phyloP scores from a whole-genome alignment of 1,140 invertebrate species.

The Scaptomyza pallida region DNA sequence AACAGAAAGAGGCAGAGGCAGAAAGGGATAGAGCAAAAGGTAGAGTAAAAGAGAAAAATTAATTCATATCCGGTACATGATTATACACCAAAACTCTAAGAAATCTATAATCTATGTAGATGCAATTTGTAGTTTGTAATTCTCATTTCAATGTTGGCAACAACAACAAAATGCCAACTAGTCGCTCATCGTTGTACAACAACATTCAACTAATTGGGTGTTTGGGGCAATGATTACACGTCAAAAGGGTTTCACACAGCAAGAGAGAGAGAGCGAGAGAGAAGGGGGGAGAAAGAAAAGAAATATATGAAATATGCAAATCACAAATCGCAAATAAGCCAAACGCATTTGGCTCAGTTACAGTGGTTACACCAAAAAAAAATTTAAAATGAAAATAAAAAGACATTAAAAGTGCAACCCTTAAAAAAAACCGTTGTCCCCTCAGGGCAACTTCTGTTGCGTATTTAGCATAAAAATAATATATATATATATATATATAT shows the following conservation, averaged over 20 bases:
- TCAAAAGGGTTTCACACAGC: conserved; percentile 24
- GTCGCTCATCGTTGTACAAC: background rate
- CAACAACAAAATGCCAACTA: background rate
- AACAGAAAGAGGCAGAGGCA: too few species aligned
- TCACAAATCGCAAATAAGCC: conserved; percentile 70
- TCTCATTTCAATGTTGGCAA: conserved; percentile 52
- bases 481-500: conserved; percentile 21
- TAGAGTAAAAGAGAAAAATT: conserved; percentile 56
- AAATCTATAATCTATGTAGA: conserved; percentile 62
- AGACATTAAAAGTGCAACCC: conserved; percentile 55
- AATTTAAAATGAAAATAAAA: conserved; percentile 34
- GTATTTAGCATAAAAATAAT: conserved; percentile 42
- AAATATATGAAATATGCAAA: conserved; percentile 53
- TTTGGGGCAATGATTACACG: conserved; percentile 33
- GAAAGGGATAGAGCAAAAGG: background rate
- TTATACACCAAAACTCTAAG: conserved; percentile 80
- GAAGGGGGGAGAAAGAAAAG: conserved; percentile 11
- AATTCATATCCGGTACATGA: conserved; percentile 80
- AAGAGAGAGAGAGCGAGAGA: background rate
- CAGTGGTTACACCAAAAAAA: conserved; percentile 38
- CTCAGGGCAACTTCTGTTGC: conserved; percentile 9
- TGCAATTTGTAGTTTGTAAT: conserved; percentile 66
- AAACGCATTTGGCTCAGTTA: conserved; percentile 52
- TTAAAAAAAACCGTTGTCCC: conserved; percentile 37
- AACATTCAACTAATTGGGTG: conserved; percentile 36